Evolutionary conservation across 2,888 invertebrate species (phyloP), one percentile per base, ranked within the genome.

Genomic region (Stegana nigrithorax): DNA sequence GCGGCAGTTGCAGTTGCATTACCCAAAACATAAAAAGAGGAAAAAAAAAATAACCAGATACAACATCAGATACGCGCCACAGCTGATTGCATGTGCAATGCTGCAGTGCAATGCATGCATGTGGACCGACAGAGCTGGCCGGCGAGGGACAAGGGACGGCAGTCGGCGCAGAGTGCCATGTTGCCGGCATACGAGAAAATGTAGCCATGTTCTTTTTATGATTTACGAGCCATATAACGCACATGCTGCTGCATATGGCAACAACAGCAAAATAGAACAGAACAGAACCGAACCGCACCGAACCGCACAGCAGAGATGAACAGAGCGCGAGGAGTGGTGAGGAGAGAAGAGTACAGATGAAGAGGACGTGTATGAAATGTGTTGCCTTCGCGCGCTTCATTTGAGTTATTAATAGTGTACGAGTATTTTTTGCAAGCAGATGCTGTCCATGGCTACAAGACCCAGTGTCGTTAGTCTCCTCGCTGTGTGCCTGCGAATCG

Each of bases 141-240:
- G n/a, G n/a, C n/a, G n/a, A n/a, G n/a, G n/a, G n/a, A n/a, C n/a
- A 10, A 2, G 42, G 3, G 14, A 17, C 50, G 17, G 23, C 50
- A 8, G 50, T 17, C 2, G n/a, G 12, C 4, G 45, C 45, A 45
- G 17, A 45, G 17, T 45, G 45, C 7, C 12, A 50, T 23, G 39
- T 39, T 39, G 42, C 42, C n/a, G 6, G 42, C n/a, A 42, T n/a
- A n/a, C n/a, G 29, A 59, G 12, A 7, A 8, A 10, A 27, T 7
- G 26, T 53, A 7, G 6, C 8, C 10, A 29, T n/a, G n/a, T n/a
- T n/a, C 17, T 26, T 29, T 26, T 21, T 55, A 32, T 55, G 53
- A 55, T 55, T 55, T 55, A 55, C 32, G 53, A 55, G 23, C 53
- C 53, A 55, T 55, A 55, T 32, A 55, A 32, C 32, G 36, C 53